Conservation (phyloP, 2,888 invertebrate genomes). For the Mimumesa dahlbomi region DNA sequence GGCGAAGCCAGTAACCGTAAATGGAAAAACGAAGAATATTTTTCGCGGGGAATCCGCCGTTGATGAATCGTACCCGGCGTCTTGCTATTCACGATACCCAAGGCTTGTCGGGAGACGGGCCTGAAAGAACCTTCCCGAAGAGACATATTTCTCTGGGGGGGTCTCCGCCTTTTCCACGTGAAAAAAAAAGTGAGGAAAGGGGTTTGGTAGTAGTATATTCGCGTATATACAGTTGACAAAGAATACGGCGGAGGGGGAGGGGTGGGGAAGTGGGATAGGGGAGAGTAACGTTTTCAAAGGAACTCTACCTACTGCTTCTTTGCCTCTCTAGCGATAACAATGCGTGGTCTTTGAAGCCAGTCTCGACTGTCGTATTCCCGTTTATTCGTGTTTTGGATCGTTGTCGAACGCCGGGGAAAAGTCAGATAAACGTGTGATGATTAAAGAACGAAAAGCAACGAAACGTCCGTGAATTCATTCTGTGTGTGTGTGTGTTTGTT, state of each 20-base stretch:
- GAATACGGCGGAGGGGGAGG: background rate
- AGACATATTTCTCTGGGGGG: background rate
- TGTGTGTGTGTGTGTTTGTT: too few species aligned
- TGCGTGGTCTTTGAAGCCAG: constrained; percentile 33
- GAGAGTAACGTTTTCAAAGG: constrained; percentile 1
- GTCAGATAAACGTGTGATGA: too few species aligned
- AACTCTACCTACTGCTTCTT: background rate
- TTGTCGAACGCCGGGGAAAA: background rate
- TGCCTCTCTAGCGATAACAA: constrained; percentile 16
- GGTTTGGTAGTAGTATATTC: too few species aligned
- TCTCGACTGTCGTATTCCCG: background rate
- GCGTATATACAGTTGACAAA: background rate
- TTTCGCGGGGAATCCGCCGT: background rate
- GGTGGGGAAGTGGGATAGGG: background rate
- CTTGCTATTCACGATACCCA: background rate
- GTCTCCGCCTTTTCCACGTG: background rate
- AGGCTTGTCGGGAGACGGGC: background rate
- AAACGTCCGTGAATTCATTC: too few species aligned
- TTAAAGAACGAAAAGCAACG: too few species aligned
- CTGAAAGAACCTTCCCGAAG: constrained; percentile 4
- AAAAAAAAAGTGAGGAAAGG: background rate
- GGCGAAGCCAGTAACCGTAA: constrained; percentile 7
- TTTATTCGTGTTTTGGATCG: background rate
- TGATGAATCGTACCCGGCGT: constrained; percentile 25
- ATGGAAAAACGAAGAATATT: constrained; percentile 1